These are phyloP conservation scores for Muscicapa comitata DNA, from an alignment of 2,797 vertebrate genomes.

Conservation along the genomic window DNA sequence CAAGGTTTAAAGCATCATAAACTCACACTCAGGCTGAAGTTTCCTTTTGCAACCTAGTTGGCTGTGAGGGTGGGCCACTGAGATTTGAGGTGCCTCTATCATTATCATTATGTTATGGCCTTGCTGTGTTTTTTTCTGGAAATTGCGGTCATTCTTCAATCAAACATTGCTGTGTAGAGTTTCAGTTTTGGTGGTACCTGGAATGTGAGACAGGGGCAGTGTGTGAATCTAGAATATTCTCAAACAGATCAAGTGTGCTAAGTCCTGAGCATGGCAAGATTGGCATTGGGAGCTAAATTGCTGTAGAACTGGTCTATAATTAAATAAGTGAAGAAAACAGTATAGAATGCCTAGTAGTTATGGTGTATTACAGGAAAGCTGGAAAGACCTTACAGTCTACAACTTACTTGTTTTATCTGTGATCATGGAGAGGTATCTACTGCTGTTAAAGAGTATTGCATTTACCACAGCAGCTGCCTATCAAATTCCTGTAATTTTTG, in stretches of 20 bases:
- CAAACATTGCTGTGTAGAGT: neutral
- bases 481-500: neutral
- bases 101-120: neutral
- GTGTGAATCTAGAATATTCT: neutral
- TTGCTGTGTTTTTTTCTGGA: neutral
- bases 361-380: accelerated
- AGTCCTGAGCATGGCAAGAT: neutral
- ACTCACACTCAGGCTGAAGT: neutral
- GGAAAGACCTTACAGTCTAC: neutral
- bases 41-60: neutral
- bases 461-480: neutral
- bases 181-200: neutral
- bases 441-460: neutral
- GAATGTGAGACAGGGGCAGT: accelerated
- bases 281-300: neutral
- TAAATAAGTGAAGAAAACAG: neutral
- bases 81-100: neutral
- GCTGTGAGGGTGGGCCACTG: neutral
- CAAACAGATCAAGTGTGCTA: neutral
- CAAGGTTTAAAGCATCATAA: neutral
- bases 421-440: accelerated
- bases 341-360: neutral
- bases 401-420: neutral
- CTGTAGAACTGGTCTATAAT: neutral
- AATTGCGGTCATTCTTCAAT: neutral